Percentiles rank a stretch among this genome's conserved stretches.
These are phyloP conservation scores for Bostrychus sinensis DNA, from an alignment of 2,113 vertebrate genomes.

Conservation along the genomic window DNA sequence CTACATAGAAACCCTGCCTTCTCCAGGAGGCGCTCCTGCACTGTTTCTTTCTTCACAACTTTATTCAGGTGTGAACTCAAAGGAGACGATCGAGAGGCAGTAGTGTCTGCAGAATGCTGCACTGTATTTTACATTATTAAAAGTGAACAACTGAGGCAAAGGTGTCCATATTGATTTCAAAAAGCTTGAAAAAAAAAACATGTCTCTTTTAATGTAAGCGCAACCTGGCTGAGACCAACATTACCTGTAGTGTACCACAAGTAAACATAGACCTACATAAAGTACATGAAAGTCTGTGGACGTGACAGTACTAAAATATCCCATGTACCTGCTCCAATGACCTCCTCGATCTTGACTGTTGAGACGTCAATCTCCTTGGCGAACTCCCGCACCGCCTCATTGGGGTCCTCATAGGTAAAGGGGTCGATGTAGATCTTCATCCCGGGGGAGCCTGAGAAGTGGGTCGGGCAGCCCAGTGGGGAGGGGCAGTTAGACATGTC, in stretches of 20 bases:
- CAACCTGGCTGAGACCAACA: conserved; percentile 34
- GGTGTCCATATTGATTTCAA: too few relatives aligned
- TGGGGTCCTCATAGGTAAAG: conserved; percentile 98
- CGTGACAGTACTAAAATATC: background rate
- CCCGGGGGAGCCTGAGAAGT: conserved; percentile 91
- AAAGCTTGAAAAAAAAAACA: too few relatives aligned
- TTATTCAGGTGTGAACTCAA: too few relatives aligned
- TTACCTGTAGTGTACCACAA: background rate
- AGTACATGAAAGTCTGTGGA: background rate
- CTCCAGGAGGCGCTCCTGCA: too few relatives aligned
- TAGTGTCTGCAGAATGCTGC: too few relatives aligned
- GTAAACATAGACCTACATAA: background rate
- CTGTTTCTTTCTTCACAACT: too few relatives aligned
- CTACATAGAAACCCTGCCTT: too few relatives aligned
- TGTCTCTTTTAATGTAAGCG: background rate
- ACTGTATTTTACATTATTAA: too few relatives aligned
- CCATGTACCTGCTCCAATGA: conserved; percentile 94
- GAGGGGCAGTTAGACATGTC: conserved; percentile 84
- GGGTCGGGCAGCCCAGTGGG: conserved; percentile 81
- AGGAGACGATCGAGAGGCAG: too few relatives aligned
- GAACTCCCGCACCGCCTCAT: conserved; percentile 95
- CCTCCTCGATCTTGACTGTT: conserved; percentile 99
- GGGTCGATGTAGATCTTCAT: conserved; percentile 99
- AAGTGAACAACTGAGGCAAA: too few relatives aligned
- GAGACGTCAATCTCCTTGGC: conserved; percentile 99